Evolutionary conservation across 2,113 vertebrate genomes (phyloP).

Genomic region (Danionella cerebrum): DNA sequence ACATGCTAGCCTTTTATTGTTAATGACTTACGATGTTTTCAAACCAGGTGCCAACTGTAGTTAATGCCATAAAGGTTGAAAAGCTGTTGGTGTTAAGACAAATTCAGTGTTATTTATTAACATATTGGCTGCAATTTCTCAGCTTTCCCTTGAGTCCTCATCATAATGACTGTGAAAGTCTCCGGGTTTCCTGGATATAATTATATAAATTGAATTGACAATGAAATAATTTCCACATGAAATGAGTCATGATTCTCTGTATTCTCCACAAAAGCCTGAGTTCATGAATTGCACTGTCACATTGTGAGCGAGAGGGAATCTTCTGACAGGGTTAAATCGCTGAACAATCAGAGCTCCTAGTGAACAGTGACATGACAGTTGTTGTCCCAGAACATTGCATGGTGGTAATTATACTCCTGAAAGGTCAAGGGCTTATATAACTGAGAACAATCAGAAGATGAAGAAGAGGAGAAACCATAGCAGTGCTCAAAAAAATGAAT

Average conservation of each 20-base stretch:
- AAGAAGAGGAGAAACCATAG: background rate
- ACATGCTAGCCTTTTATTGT: too few relatives aligned
- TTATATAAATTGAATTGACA: conserved; percentile 29
- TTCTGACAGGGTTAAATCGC: background rate
- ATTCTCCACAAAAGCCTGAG: background rate
- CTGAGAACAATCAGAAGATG: conserved; percentile 19
- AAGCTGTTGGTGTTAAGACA: too few relatives aligned
- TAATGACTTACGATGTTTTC: too few relatives aligned
- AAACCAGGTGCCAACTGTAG: too few relatives aligned
- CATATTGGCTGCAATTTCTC: background rate
- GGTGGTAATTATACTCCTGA: conserved; percentile 40
- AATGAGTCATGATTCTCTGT: conserved; percentile 28
- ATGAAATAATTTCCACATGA: background rate
- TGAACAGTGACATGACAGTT: conserved; percentile 32
- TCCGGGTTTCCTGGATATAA: conserved; percentile 3
- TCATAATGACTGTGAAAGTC: background rate
- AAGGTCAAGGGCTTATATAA: conserved; percentile 45
- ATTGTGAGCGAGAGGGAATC: background rate
- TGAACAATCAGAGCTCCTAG: conserved; percentile 5
- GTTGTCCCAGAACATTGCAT: conserved; percentile 24
- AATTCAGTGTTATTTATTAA: too few relatives aligned
- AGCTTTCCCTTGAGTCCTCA: background rate
- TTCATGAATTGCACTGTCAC: background rate
- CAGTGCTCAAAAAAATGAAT: background rate
- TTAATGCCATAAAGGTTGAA: too few relatives aligned